These are phyloP conservation scores for Drosophila birchii DNA, from an alignment of 2,888 invertebrate species.

Conservation along the genomic window DNA sequence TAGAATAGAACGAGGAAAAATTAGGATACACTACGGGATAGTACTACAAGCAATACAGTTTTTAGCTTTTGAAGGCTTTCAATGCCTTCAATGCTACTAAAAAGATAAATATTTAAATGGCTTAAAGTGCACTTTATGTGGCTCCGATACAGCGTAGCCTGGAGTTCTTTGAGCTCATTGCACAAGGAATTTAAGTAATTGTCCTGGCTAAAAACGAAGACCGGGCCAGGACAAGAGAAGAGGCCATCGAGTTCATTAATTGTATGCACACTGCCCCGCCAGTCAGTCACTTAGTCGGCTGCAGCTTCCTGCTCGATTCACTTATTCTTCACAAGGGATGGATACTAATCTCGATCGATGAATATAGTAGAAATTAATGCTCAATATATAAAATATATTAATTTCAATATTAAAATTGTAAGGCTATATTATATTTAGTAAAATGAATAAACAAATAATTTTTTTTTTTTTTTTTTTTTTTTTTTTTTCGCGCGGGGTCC, in stretches of 20 bases:
- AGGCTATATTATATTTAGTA: not conserved
- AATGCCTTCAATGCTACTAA: too few relatives aligned
- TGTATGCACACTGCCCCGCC: slow-evolving; percentile 46
- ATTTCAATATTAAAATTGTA: not conserved
- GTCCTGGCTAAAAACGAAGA: slow-evolving; percentile 13
- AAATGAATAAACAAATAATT: too few relatives aligned
- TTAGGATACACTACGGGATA: too few relatives aligned
- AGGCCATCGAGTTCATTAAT: slow-evolving; percentile 48
- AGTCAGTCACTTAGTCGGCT: slow-evolving; percentile 45
- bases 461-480: too few relatives aligned
- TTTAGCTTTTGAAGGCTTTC: too few relatives aligned
- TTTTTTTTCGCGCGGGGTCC: too few relatives aligned
- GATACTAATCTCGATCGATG: not conserved
- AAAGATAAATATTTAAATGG: slow-evolving; percentile 64
- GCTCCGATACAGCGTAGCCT: not conserved
- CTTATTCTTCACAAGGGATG: slow-evolving; percentile 5
- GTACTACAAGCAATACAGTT: too few relatives aligned
- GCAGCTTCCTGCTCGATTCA: slow-evolving; percentile 30
- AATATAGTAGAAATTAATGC: not conserved
- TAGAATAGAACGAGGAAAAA: too few relatives aligned
- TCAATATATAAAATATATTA: too few relatives aligned
- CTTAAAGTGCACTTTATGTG: slow-evolving; percentile 44
- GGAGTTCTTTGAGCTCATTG: not conserved
- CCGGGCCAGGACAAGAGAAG: not conserved
- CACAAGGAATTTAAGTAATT: slow-evolving; percentile 34